These are phyloP conservation scores for Patiria miniata DNA, from an alignment of 35 echinoderm and acorn worm genomes.

Conservation along the genomic window DNA sequence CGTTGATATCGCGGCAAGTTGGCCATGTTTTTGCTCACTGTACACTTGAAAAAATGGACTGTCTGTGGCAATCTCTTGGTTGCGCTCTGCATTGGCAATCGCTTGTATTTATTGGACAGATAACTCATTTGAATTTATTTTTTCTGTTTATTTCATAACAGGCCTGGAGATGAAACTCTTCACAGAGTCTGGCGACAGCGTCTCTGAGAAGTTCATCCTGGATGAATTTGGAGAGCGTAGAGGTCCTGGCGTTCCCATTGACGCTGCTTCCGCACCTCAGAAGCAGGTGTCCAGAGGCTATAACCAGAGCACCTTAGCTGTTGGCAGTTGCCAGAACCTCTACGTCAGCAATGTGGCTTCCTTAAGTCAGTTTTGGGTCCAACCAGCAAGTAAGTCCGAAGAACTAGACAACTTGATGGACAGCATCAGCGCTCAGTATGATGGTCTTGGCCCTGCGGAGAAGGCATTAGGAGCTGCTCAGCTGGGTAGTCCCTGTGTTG, in stretches of 20 bases:
- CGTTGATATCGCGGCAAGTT: too few relatives aligned
- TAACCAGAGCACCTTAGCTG: conserved; percentile 50
- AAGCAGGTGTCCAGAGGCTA: not conserved
- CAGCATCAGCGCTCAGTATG: conserved; percentile 48
- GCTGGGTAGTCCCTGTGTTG: conserved; percentile 65
- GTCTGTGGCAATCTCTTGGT: too few relatives aligned
- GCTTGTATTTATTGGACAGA: too few relatives aligned
- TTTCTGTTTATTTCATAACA: not conserved
- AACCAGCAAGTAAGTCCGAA: conserved; percentile 56
- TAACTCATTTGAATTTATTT: not conserved
- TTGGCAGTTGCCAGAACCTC: conserved; percentile 62
- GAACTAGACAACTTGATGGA: conserved; percentile 86
- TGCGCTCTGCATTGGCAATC: too few relatives aligned
- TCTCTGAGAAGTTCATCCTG: conserved; percentile 51
- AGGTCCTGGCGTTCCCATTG: not conserved
- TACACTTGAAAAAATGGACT: too few relatives aligned
- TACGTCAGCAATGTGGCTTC: conserved; percentile 68
- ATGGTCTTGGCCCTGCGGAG: not conserved
- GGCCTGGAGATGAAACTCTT: conserved; percentile 7
- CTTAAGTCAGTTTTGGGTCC: conserved; percentile 76
- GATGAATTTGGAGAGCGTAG: conserved; percentile 55
- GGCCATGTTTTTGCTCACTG: too few relatives aligned
- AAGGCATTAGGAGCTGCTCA: not conserved
- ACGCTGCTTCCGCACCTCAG: conserved; percentile 23
- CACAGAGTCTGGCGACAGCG: not conserved